Base-by-base conservation (phyloP, 1,140 invertebrate species). In the Drosophila lacteicornis region DNA sequence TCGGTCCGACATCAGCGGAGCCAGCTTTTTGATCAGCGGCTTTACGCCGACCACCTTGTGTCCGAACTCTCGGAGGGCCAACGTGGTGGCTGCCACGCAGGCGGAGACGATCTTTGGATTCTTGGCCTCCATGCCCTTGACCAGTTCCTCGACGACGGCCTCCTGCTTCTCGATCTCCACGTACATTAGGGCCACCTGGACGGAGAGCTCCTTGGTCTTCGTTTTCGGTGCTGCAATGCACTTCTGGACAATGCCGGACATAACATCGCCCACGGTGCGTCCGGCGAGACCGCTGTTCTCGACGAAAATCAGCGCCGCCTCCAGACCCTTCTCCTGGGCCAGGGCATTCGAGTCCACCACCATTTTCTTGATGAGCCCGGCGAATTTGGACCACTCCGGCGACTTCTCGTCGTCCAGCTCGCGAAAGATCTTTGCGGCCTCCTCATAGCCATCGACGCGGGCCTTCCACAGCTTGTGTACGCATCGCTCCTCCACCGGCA, bases 151-250 rank as follows among this genome's bases (percentile, higher is more conserved):
- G 92, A 97, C 94, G 1, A 98, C 97, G 43, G 95, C 92, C 80
- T 99, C 98, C 73, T 97, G 96, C 93, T 99, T 99, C 91, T 99
- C 98, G 80, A 99, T 98, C 94, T 99, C 98, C 81, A 99, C 95
- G 91, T 97, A 99, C 97, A 99, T 98, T 49, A 99, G 94, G 3
- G 96, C 95, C 61, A 99, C 96, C 92, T 99, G 98, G 45, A 96
- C 94, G 8, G 97, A 97, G 15, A 98, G 94, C 71, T 99, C 98
- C 93, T 97, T 98, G 4, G 97, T 99, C 93, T 98, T 98, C 2
- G 96, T 95, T 94, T 96, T 98, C 13, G 97, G 96, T 1, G 98
- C 97, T 46, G 97, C 97, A 63, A 99, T 96, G 93, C 98, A 99
- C 94, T 99, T 99, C 43, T 95, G 94, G 0, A 99, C 96, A 70